Percentiles rank a stretch among this genome's conserved stretches.
These are phyloP conservation scores for Phrynocephalus versicolor DNA, from an alignment of 2,113 vertebrate genomes.

Conservation along the genomic window DNA sequence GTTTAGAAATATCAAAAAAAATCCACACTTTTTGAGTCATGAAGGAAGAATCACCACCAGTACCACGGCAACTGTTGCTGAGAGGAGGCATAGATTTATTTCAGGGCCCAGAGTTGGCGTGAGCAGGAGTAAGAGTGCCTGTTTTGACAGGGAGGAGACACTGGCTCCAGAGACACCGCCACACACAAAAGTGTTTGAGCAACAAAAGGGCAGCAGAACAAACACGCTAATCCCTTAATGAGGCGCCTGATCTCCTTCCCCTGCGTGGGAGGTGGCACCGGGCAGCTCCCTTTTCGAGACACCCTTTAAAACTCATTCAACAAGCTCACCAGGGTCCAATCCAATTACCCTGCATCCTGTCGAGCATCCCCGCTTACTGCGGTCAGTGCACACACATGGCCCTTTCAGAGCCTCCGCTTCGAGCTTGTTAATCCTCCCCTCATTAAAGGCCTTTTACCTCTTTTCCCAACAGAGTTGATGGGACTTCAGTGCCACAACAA, in stretches of 20 bases:
- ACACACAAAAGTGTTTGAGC: conserved; percentile 86
- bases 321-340: conserved; percentile 83
- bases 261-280: conserved; percentile 75
- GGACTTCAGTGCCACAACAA: conserved; percentile 75
- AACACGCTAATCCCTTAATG: conserved; percentile 94
- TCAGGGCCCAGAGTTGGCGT: not conserved
- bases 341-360: conserved; percentile 91
- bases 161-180: conserved; percentile 86
- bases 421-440: conserved; percentile 78
- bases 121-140: conserved; percentile 23
- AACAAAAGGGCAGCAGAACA: conserved; percentile 89
- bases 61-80: not conserved
- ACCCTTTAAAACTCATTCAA: conserved; percentile 76
- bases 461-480: conserved; percentile 81
- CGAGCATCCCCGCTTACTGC: conserved; percentile 83
- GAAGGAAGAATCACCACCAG: not conserved
- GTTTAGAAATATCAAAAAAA: not conserved
- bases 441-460: conserved; percentile 85
- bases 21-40: no score
- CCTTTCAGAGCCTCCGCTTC: conserved; percentile 81
- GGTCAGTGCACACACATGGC: conserved; percentile 85
- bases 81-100: not conserved
- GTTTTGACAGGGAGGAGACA: conserved; percentile 69
- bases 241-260: conserved; percentile 87
- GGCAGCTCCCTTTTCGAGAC: conserved; percentile 76